Conservation (phyloP, 2,888 invertebrate species). For the Aphrophora alni region DNA sequence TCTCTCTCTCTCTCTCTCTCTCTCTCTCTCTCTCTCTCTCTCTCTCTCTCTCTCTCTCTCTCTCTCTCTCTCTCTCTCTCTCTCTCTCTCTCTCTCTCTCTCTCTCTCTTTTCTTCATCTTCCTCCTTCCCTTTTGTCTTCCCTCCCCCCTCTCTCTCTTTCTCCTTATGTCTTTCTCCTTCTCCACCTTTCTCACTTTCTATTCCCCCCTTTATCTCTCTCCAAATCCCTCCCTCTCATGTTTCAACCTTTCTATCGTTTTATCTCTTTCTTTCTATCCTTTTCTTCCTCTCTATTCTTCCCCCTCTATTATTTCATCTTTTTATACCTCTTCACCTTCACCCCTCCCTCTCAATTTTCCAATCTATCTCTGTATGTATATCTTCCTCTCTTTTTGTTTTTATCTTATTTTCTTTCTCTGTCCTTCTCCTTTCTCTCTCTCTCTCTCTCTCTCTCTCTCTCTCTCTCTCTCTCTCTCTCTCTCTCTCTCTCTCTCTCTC, state of each 20-base stretch:
- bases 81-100: background rate
- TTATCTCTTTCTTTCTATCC: no score
- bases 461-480: background rate
- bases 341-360: no score
- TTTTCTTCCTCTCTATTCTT: background rate
- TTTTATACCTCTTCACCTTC: background rate
- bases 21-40: background rate
- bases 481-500: conserved; percentile 3
- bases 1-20: no score
- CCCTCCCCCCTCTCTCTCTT: conserved; percentile 11
- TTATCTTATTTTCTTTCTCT: background rate
- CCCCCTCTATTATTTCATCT: background rate
- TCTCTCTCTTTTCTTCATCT: background rate
- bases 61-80: conserved; percentile 16
- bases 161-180: background rate
- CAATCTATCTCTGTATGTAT: no score
- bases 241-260: background rate
- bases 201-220: no score
- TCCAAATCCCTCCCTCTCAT: background rate
- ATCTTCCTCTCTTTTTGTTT: background rate
- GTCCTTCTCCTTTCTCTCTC: no score
- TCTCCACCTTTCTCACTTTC: no score
- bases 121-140: conserved; percentile 4
- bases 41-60: conserved; percentile 2
- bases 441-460: conserved; percentile 8